Evolutionary conservation across 1,140 invertebrate species (phyloP).

Genomic region (Trichonephila inaurata): DNA sequence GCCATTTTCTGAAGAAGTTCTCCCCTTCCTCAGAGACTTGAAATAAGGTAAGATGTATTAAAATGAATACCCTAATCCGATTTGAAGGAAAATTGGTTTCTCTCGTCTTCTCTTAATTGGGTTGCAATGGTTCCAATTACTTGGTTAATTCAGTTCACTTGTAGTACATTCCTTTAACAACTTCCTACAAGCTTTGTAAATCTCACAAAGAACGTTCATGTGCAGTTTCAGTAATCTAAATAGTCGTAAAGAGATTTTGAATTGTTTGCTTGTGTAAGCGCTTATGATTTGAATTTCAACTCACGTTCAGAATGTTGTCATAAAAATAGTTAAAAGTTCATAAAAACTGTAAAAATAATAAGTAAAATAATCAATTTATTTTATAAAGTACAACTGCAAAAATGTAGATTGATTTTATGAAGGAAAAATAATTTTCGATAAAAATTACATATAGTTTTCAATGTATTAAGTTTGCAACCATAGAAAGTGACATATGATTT

Average conservation of each 20-base stretch:
- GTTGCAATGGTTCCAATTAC: slow-evolving; percentile 58
- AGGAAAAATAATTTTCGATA: too few species aligned
- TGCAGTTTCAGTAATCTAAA: background rate
- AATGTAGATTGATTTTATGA: too few species aligned
- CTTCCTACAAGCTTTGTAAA: background rate
- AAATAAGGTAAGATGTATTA: slow-evolving; percentile 31
- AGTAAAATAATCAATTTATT: too few species aligned
- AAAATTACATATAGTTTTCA: too few species aligned
- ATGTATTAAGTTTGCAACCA: too few species aligned
- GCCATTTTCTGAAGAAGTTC: background rate
- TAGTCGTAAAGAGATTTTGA: background rate
- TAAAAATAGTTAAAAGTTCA: too few species aligned
- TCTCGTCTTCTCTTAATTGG: slow-evolving; percentile 39
- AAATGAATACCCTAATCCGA: slow-evolving; percentile 35
- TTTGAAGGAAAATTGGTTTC: slow-evolving; percentile 38
- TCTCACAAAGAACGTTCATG: background rate
- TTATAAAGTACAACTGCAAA: too few species aligned
- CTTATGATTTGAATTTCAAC: background rate
- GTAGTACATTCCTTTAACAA: background rate
- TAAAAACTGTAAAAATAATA: too few species aligned
- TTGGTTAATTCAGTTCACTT: slow-evolving; percentile 49
- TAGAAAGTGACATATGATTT: too few species aligned
- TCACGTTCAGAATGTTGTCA: too few species aligned
- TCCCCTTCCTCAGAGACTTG: background rate
- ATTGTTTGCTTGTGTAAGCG: background rate